Base-by-base conservation (phyloP, 2,888 invertebrate genomes). In the Pachymerium ferrugineum region DNA sequence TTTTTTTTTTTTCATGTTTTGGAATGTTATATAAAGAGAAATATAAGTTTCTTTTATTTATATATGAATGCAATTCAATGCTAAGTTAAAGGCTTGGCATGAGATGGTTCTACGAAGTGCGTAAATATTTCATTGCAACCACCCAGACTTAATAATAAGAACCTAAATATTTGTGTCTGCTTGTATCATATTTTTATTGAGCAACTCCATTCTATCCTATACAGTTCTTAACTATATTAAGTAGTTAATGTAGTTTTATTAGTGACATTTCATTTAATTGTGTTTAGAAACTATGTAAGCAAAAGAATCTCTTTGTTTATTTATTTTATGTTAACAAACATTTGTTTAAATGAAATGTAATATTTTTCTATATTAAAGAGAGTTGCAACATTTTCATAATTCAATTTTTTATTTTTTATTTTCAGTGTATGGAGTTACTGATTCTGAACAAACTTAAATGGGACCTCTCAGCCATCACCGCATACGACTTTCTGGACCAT, bases 401-500 rank as follows among this genome's bases (percentile, higher is more conserved):
- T 31, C n/a, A 16, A 8, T 29, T 5, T 74, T 74, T 74, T 68
- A 70, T 72, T 77, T 76, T 76, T 77, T 75, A 77, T 74, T 84
- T 84, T 77, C 85, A 92, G 92, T 88, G 87, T 82, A 92, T 91
- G 91, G 93, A 93, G 84, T 84, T 91, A 78, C 84, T 91, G 82
- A 86, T 93, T 38, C 85, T 93, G 77, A 88, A 88, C 77, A 87
- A 89, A 80, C 83, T 93, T 77, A 87, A 90, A 80, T 93, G 93
- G 93, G 90, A 92, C 83, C 85, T 91, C 78, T 88, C 89, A 31
- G 87, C 89, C 30, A 87, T 92, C 73, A 92, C 92, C 0, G 90
- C 90, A 8, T 90, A 89, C 83, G 93, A 93, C 84, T 92, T 91
- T 84, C 87, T 92, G 79, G 92, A 92, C 81, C 92, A 91, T 79